Base-by-base conservation (phyloP, 2,113 vertebrate species). In the Tragelaphus buxtoni region DNA sequence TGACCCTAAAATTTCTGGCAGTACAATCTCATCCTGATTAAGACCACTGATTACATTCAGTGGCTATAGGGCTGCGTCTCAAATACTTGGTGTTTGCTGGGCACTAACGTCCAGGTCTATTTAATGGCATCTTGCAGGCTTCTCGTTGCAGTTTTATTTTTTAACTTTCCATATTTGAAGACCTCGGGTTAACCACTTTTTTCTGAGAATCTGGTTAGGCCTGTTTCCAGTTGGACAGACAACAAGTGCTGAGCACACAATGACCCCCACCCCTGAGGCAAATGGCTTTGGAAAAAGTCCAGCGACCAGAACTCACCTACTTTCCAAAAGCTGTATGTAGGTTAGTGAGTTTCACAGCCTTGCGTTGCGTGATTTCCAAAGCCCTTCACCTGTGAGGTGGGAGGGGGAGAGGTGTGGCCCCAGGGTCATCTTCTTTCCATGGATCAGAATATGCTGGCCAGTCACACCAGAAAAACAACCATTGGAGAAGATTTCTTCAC, bases 161-260 rank as follows among this genome's bases (percentile, higher is more conserved):
- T 84, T 42, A 80, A 9, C 5, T 90, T 88, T 63, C 8, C 22
- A 8, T 93, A 61, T 60, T 88, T 88, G 72, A 55, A 96, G 89
- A 92, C 13, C 28, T 91, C 58, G 69, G 89, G 72, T 42, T 24
- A 35, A 30, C 53, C 55, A 83, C 53, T 91, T 60, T 96, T 88
- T 60, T 35, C 87, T 53, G 74, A 95, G 88, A 95, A 86, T 93
- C 13, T 90, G 97, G 81, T 88, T 56, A 55, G 58, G 95, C 55
- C 56, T 83, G 61, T 83, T 53, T 96, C 26, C 61, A 55, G 1
- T 2, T 26, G 49, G 60, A 92, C 39, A 84, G 51, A 49, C 14
- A 79, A 95, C 7, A 95, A 94, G 18, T 11, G 26, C 51, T 49
- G 76, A 84, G 88, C 87, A 92, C 49, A 91, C 49, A 93, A 45